A percentile compares a stretch with the other conserved stretches of the same genome.
Evolutionary conservation across 2,797 vertebrate species (phyloP).

Genomic region (Diplodus sargus): DNA sequence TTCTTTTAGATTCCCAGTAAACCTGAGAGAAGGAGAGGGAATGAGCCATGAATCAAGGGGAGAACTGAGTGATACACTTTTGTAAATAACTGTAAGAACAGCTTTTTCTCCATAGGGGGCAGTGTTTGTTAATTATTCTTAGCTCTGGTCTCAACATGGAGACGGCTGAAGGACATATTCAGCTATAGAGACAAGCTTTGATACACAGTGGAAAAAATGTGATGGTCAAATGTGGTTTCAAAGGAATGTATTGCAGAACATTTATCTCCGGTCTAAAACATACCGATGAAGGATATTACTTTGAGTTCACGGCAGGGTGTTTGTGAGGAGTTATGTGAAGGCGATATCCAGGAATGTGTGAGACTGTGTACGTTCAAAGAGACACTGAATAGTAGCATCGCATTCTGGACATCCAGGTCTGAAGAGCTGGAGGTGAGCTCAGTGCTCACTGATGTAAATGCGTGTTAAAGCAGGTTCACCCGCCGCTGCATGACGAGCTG

Average conservation of each 20-base stretch:
- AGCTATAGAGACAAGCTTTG: constrained; percentile 13
- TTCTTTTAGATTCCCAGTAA: background rate
- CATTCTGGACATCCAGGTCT: background rate
- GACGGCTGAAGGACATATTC: constrained; percentile 35
- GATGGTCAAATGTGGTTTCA: background rate
- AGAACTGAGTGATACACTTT: background rate
- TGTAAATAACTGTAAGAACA: constrained; percentile 38
- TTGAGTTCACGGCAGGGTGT: constrained; percentile 5
- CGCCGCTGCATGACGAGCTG: constrained; percentile 63
- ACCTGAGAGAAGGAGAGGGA: background rate
- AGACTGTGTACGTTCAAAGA: constrained; percentile 9
- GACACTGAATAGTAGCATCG: constrained; percentile 2
- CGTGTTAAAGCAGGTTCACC: constrained; percentile 66
- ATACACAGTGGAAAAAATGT: constrained; percentile 11
- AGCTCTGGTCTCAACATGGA: constrained; percentile 5
- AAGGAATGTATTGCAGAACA: background rate
- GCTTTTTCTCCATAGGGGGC: constrained; percentile 68
- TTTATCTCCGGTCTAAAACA: constrained; percentile 2
- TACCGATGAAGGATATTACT: background rate
- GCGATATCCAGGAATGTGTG: background rate
- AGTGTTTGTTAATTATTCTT: constrained; percentile 68
- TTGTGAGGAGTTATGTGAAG: constrained; percentile 24
- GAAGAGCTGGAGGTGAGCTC: background rate
- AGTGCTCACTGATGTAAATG: constrained; percentile 14
- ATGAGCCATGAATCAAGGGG: background rate